These are phyloP conservation scores for Bombus superbus DNA, from an alignment of 1,140 invertebrate species.

Conservation along the genomic window DNA sequence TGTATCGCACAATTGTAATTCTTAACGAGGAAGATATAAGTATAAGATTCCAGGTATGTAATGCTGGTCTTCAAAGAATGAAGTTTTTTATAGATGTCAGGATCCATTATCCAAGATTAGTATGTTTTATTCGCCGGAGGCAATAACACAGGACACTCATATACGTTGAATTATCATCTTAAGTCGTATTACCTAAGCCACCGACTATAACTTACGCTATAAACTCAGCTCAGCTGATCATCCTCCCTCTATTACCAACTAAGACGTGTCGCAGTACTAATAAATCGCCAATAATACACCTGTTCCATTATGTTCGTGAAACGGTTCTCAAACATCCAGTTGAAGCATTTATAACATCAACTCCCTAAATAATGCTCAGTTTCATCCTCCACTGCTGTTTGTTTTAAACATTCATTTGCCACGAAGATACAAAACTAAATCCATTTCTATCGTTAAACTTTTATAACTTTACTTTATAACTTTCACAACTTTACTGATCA, in stretches of 20 bases:
- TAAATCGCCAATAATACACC: constrained; percentile 27
- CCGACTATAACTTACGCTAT: constrained; percentile 27
- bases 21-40: background rate
- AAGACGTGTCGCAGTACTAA: background rate
- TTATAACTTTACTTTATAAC: too few relatives aligned
- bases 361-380: background rate
- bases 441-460: background rate
- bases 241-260: constrained; percentile 14
- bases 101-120: constrained; percentile 26
- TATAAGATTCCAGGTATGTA: background rate
- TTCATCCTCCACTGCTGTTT: background rate
- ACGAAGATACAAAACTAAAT: background rate
- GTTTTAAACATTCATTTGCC: background rate
- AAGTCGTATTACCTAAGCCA: constrained; percentile 3
- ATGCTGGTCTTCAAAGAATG: background rate
- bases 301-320: constrained; percentile 4
- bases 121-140: constrained; percentile 3
- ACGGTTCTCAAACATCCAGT: background rate
- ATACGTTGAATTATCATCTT: constrained; percentile 19
- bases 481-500: too few relatives aligned
- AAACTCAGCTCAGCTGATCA: constrained; percentile 23
- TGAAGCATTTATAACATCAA: background rate
- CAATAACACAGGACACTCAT: constrained; percentile 16
- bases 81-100: constrained; percentile 2
- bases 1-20: background rate